A percentile compares a stretch with the other conserved stretches of the same genome.
Evolutionary conservation across 2,113 vertebrate genomes (phyloP).

Genomic region (Nymphicus hollandicus): DNA sequence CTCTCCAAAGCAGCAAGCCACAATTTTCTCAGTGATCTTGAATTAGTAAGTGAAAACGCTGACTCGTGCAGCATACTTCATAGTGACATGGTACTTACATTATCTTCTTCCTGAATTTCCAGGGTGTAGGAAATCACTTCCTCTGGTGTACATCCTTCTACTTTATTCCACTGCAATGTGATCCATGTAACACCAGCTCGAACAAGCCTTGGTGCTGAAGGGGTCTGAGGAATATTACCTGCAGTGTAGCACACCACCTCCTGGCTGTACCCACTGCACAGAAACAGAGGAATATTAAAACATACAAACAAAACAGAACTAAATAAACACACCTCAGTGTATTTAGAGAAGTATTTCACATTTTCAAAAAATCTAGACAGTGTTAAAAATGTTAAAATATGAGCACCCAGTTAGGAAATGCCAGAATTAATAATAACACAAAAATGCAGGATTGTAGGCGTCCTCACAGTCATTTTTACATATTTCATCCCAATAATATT

Average conservation of each 20-base stretch:
- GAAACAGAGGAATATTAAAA: neutral
- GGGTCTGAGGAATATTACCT: slow-evolving; percentile 90
- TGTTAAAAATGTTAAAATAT: neutral
- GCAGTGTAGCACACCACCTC: slow-evolving; percentile 93
- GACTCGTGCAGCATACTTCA: neutral
- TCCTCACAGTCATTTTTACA: neutral
- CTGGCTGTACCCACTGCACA: slow-evolving; percentile 88
- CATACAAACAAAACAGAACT: neutral
- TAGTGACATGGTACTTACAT: slow-evolving; percentile 71
- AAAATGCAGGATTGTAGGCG: neutral
- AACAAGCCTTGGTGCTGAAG: slow-evolving; percentile 88
- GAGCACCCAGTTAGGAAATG: neutral
- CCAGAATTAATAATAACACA: neutral
- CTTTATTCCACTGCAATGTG: slow-evolving; percentile 90
- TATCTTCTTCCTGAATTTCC: slow-evolving; percentile 95
- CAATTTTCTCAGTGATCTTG: neutral
- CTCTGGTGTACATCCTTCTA: slow-evolving; percentile 86
- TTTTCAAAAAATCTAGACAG: neutral
- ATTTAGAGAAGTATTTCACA: neutral
- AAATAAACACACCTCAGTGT: neutral
- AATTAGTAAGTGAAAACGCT: neutral
- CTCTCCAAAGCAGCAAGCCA: neutral
- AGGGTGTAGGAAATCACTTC: slow-evolving; percentile 91
- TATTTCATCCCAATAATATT: neutral
- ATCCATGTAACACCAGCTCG: slow-evolving; percentile 92